These are phyloP conservation scores for Phylloscopus trochiloides DNA, from an alignment of 2,113 vertebrate genomes.

Conservation along the genomic window DNA sequence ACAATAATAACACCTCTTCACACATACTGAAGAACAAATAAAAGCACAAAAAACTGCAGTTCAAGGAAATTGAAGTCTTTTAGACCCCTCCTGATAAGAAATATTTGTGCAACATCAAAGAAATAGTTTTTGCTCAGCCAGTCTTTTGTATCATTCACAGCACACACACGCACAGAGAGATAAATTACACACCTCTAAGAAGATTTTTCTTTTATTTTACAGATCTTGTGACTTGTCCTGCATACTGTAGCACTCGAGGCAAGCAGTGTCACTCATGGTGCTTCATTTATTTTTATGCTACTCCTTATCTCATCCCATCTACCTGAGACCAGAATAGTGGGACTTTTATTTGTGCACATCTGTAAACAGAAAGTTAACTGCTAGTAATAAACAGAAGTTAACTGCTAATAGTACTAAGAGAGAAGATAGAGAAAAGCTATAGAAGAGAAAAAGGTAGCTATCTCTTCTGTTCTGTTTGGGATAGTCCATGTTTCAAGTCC, in stretches of 20 bases:
- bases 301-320: background rate
- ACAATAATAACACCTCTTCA: background rate
- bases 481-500: background rate
- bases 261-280: rapidly evolving
- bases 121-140: background rate
- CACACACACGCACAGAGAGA: background rate
- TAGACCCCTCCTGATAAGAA: background rate
- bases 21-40: background rate
- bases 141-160: background rate
- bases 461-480: background rate
- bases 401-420: background rate
- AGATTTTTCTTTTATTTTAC: background rate
- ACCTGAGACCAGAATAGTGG: background rate
- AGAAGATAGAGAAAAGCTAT: background rate
- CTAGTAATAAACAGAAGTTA: background rate
- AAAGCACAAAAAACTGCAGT: background rate
- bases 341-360: background rate
- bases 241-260: rapidly evolving
- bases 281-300: background rate
- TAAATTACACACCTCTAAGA: background rate
- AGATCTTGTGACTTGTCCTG: background rate
- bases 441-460: background rate
- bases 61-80: background rate
- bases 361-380: background rate
- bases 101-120: background rate